Percentiles rank a stretch among this genome's conserved stretches.
phyloP scores from a whole-genome alignment of 2,888 invertebrate genomes.

The Acholoe squamosa region DNA sequence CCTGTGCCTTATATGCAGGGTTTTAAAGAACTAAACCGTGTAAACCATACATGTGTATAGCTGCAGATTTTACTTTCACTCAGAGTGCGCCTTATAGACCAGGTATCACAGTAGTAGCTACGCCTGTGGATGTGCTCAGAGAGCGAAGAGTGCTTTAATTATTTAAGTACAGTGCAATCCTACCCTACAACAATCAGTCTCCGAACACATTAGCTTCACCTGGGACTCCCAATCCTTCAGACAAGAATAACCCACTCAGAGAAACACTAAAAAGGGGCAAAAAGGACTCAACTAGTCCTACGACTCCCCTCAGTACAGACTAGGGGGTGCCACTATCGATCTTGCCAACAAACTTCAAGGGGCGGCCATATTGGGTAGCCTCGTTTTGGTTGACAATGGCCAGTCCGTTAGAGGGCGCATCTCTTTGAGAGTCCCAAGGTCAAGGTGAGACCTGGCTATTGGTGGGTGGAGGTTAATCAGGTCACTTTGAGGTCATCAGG shows the following conservation, averaged over 20 bases:
- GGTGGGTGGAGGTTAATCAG: neutral
- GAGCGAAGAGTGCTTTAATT: neutral
- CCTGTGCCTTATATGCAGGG: too few species aligned
- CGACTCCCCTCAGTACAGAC: neutral
- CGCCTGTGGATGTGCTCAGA: too few species aligned
- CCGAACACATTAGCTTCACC: neutral
- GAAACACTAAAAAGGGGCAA: neutral
- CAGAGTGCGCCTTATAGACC: too few species aligned
- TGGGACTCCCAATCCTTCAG: neutral
- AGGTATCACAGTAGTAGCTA: too few species aligned
- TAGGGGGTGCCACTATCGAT: neutral
- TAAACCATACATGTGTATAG: too few species aligned
- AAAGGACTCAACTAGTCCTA: neutral
- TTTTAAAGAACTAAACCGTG: too few species aligned
- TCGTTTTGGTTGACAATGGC: constrained; percentile 13
- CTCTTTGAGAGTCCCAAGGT: constrained; percentile 4
- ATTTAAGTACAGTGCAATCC: neutral
- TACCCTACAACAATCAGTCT: neutral
- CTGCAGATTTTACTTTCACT: too few species aligned
- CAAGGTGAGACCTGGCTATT: neutral
- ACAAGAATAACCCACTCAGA: neutral
- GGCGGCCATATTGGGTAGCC: constrained; percentile 12
- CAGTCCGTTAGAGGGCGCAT: neutral
- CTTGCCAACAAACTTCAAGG: neutral
- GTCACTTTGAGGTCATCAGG: neutral